phyloP scores from a whole-genome alignment of 2,113 vertebrate species.

The Paratilapia polleni region DNA sequence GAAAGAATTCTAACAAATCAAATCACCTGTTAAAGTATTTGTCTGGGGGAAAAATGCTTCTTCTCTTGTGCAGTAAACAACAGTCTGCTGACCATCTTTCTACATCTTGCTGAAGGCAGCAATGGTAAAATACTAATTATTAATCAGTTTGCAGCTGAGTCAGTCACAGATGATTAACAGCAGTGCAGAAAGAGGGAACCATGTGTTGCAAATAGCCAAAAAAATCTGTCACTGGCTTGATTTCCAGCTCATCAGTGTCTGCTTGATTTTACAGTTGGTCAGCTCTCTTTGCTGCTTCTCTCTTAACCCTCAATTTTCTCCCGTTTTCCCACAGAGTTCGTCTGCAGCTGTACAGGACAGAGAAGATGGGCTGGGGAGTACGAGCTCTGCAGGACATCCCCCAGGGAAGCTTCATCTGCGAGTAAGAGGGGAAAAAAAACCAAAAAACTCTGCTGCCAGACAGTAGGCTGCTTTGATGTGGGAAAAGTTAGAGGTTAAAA shows the following conservation, averaged over 20 bases:
- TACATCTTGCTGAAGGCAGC: neutral
- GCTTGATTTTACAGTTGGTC: neutral
- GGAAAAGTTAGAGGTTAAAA: neutral
- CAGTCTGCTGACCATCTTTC: neutral
- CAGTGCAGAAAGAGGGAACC: neutral
- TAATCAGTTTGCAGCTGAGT: neutral
- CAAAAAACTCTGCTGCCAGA: fast-evolving
- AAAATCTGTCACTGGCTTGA: neutral
- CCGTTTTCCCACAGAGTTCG: slow-evolving; percentile 81
- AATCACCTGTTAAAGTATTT: neutral
- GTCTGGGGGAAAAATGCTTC: fast-evolving
- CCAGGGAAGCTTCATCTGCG: slow-evolving; percentile 94
- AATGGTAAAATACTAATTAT: neutral
- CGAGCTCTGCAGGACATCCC: slow-evolving; percentile 91
- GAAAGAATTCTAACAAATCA: neutral
- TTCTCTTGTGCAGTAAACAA: neutral
- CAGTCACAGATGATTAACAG: neutral
- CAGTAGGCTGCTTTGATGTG: neutral
- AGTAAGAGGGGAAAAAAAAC: slow-evolving; percentile 76
- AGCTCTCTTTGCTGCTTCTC: neutral
- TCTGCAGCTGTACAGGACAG: slow-evolving; percentile 91
- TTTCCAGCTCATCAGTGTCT: neutral
- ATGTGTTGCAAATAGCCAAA: neutral
- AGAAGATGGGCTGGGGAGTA: slow-evolving; percentile 95
- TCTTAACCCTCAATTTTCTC: neutral